Base-by-base conservation (phyloP, 2,113 vertebrate genomes). In the Loxodonta africana region DNA sequence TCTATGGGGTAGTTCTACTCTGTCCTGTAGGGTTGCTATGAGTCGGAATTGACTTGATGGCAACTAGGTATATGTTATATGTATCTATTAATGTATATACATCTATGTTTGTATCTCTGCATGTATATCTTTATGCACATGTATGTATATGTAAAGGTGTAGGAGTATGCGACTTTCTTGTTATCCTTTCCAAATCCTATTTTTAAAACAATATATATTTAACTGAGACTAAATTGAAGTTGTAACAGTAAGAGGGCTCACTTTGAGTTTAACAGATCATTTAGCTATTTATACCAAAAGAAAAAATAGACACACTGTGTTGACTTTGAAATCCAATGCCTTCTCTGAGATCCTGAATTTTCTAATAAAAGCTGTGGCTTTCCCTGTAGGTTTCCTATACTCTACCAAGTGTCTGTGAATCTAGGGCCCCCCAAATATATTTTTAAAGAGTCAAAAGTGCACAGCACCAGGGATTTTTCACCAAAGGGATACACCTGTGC, bases 191-290 rank as follows among this genome's bases (percentile, higher is more conserved):
- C 28, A 28, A 11, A 25, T 9, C 4, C 18, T 53, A 2, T 33
- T 83, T 92, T 86, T 5, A 30, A 93, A 73, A 67, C 18, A 41
- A 92, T 78, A 46, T 63, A 33, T 65, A 57, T 90, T 53, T 53
- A 20, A 5, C 48, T 46, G 14, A 33, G 26, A 63, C 28, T 74
- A 46, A 76, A 41, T 1, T 74, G 41, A 48, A 81, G 53, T 33
- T 69, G 14, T 8, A 20, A 37, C 53, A 74, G 11, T 11, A 69
- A 63, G 6, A 51, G 46, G 26, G 20, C 11, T 60, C 44, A 62
- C 5, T 60, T n/a, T 51, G 80, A 92, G 15, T 10, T 41, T 2
- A 71, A 73, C 8, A 83, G 60, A 48, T 23, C 69, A 53, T 86
- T 48, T 33, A 46, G 14, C 51, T 77, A 12, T 15, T 51, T 21